These are phyloP conservation scores for Lacanobia oleracea DNA, from an alignment of 2,888 invertebrate genomes.

Conservation along the genomic window DNA sequence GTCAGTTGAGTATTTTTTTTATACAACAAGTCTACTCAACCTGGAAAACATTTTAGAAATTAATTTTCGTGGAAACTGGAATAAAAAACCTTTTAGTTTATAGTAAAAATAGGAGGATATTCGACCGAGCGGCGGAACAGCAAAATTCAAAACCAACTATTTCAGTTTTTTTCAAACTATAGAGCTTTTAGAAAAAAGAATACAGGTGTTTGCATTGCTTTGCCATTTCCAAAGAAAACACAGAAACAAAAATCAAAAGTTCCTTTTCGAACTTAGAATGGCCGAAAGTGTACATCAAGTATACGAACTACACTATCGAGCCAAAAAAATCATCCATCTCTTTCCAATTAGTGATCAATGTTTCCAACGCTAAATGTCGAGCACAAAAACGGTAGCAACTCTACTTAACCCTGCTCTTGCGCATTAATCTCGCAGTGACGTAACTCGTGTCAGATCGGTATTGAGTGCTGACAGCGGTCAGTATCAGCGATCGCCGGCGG, in stretches of 20 bases:
- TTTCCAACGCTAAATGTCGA: not conserved
- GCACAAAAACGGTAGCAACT: not conserved
- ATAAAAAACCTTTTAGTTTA: no score
- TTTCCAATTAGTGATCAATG: no score
- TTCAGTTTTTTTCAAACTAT: not conserved
- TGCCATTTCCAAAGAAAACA: not conserved
- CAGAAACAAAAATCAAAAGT: no score
- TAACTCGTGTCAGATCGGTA: slow-evolving; percentile 47
- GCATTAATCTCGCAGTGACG: slow-evolving; percentile 42
- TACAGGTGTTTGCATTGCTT: not conserved
- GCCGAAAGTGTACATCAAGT: not conserved
- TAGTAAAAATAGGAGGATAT: no score
- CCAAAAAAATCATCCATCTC: not conserved
- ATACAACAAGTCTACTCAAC: not conserved
- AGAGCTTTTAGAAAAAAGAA: not conserved
- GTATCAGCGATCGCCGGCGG: slow-evolving; percentile 40
- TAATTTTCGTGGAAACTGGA: not conserved
- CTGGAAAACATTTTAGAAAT: not conserved
- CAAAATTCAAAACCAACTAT: not conserved
- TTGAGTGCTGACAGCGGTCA: slow-evolving; percentile 60
- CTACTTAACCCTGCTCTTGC: slow-evolving; percentile 26
- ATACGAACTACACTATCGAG: not conserved
- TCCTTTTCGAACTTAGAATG: not conserved
- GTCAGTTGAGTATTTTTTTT: not conserved
- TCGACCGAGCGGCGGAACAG: not conserved